Base-by-base conservation (phyloP, 2,113 vertebrate species). In the Passer montanus region DNA sequence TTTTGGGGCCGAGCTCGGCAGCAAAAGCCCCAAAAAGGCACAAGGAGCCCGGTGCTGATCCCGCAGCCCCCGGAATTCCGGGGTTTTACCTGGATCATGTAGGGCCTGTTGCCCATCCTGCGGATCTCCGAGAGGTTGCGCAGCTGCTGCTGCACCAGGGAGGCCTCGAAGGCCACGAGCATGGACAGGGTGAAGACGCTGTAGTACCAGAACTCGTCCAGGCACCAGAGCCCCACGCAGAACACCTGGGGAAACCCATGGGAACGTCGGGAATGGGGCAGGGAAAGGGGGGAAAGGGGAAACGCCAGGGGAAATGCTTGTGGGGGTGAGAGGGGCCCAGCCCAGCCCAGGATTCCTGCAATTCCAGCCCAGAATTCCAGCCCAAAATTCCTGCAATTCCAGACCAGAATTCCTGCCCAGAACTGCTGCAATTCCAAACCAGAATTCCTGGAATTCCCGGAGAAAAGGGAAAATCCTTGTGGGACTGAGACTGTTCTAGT, bases 141-240 rank as follows among this genome's bases (percentile, higher is more conserved):
- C 98, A 99, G 98, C 94, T 99, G 99, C 92, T 99, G 99, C 96
- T 99, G 99, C 47, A 99, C 99, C 78, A 99, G 97, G 1, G 99
- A 99, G 2, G 99, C 99, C 94, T 99, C 99, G 3, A 99, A 99
- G 0, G 99, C 99, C 89, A 99, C 99, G 77, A 99, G 92, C 99
- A 99, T 99, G 97, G 99, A 99, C 11, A 99, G 98, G 1, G 99
- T 99, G 96, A 99, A 99, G 58, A 99, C 98, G 0, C 99, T 99
- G 98, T 99, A 99, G 93, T 99, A 99, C 99, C 99, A 99, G 67
- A 99, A 99, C 70, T 99, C 99, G 2, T 99, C 99, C 94, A 99
- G 96, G 96, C 99, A 99, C 99, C 99, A 99, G 35, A 99, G 89
- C 5, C 99, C 99, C 85, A 99, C 99, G 11, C 99, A 99, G 88